Evolutionary conservation across 2,113 vertebrate genomes (phyloP).

Genomic region (Muntiacus reevesi): DNA sequence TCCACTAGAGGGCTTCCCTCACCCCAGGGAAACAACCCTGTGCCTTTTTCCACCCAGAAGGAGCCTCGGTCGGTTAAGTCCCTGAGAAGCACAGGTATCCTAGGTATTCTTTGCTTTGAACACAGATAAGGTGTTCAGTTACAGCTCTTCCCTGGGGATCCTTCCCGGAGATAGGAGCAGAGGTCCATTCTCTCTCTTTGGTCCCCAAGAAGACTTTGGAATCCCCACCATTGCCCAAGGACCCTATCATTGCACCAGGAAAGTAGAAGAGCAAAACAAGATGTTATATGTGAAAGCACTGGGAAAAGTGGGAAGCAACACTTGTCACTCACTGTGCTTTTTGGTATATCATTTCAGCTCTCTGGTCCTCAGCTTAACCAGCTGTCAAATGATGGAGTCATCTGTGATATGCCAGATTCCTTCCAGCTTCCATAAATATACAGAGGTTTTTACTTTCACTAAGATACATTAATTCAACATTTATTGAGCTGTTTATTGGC

Average conservation of each 20-base stretch:
- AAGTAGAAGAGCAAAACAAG: not conserved
- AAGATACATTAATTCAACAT: not conserved
- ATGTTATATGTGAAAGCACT: not conserved
- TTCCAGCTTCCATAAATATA: not conserved
- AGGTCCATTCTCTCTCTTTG: not conserved
- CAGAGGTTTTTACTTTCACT: not conserved
- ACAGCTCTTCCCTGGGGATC: not conserved
- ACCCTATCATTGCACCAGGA: not conserved
- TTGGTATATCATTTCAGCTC: not conserved
- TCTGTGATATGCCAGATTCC: not conserved
- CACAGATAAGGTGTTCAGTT: not conserved
- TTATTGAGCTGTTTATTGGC: not conserved
- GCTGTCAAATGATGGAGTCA: not conserved
- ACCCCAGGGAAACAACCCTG: not conserved
- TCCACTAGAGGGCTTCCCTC: not conserved
- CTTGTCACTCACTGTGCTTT: not conserved
- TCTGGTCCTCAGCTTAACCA: not conserved
- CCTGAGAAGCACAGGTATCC: not conserved
- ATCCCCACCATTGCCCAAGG: not conserved
- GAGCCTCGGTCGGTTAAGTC: fast-evolving
- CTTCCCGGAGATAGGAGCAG: not conserved
- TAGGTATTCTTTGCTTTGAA: not conserved
- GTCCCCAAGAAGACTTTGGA: not conserved
- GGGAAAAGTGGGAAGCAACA: not conserved
- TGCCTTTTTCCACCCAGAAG: too few relatives aligned